A percentile compares a stretch with the other conserved stretches of the same genome.
Evolutionary conservation across 2,888 invertebrate species (phyloP).

Genomic region (Eutolmus rufibarbis): DNA sequence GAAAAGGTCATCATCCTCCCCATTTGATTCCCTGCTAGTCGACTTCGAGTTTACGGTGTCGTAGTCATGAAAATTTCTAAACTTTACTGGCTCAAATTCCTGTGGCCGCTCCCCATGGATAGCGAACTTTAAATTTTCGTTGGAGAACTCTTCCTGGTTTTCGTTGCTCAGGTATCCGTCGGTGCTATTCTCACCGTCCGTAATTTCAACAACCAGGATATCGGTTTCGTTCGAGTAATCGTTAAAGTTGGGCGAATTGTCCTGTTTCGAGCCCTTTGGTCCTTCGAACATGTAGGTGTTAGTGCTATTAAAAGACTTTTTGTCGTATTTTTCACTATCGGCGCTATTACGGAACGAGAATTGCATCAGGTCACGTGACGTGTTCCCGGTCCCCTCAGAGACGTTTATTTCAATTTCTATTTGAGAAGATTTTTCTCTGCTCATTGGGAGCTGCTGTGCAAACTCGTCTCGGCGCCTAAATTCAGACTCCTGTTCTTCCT

Average conservation of each 20-base stretch:
- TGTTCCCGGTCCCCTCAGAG: conserved; percentile 57
- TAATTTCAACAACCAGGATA: conserved; percentile 60
- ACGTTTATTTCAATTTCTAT: conserved; percentile 62
- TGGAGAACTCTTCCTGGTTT: not conserved
- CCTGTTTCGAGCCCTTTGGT: not conserved
- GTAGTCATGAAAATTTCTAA: conserved; percentile 31
- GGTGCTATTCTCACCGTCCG: conserved; percentile 54
- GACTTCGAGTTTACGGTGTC: conserved; percentile 26
- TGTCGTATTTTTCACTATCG: not conserved
- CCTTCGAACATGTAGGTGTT: not conserved
- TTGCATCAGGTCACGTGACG: conserved; percentile 56
- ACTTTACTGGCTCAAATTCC: conserved; percentile 39
- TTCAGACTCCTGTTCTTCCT: not conserved
- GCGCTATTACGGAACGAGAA: conserved; percentile 55
- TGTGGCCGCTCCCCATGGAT: conserved; percentile 43
- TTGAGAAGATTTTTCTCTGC: conserved; percentile 53
- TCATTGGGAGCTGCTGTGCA: not conserved
- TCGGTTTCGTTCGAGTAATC: conserved; percentile 53
- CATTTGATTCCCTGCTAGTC: not conserved
- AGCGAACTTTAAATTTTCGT: conserved; percentile 44
- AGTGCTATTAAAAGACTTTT: not conserved
- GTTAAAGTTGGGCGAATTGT: not conserved
- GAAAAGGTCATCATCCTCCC: conserved; percentile 56
- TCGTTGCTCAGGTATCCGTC: conserved; percentile 50
- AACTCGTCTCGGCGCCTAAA: not conserved